A percentile compares a stretch with the other conserved stretches of the same genome.
These are phyloP conservation scores for Dolichotis patagonum DNA, from an alignment of 2,113 vertebrate species.

Conservation along the genomic window DNA sequence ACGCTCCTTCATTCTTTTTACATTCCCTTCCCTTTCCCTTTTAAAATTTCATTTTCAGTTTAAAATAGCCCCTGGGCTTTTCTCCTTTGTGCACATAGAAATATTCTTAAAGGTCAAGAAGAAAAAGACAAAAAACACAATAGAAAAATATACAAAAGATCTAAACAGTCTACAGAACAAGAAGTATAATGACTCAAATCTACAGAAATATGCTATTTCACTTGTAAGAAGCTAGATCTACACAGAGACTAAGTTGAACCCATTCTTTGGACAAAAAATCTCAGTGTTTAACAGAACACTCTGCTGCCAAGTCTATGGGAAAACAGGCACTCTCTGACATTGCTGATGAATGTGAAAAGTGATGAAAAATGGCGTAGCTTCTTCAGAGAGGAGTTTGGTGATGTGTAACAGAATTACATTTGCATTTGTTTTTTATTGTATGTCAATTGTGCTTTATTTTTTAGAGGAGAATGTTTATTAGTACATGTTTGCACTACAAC, in stretches of 20 bases:
- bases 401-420: not conserved
- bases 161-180: not conserved
- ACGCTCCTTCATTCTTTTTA: not conserved
- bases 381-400: not conserved
- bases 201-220: not conserved
- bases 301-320: not conserved
- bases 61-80: not conserved
- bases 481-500: not conserved
- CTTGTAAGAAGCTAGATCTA: not conserved
- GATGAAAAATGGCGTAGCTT: not conserved
- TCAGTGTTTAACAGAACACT: not conserved
- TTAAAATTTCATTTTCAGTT: slow-evolving; percentile 44
- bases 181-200: not conserved
- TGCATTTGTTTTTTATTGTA: not conserved
- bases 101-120: slow-evolving; percentile 33
- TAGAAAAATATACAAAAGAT: not conserved
- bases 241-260: not conserved
- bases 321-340: not conserved
- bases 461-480: not conserved
- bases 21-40: not conserved
- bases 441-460: not conserved
- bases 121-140: slow-evolving; percentile 35
- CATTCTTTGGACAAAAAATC: not conserved
- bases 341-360: not conserved
- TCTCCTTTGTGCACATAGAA: not conserved